These are phyloP conservation scores for Heliconius charithonia DNA, from an alignment of 2,888 invertebrate genomes.

Conservation along the genomic window DNA sequence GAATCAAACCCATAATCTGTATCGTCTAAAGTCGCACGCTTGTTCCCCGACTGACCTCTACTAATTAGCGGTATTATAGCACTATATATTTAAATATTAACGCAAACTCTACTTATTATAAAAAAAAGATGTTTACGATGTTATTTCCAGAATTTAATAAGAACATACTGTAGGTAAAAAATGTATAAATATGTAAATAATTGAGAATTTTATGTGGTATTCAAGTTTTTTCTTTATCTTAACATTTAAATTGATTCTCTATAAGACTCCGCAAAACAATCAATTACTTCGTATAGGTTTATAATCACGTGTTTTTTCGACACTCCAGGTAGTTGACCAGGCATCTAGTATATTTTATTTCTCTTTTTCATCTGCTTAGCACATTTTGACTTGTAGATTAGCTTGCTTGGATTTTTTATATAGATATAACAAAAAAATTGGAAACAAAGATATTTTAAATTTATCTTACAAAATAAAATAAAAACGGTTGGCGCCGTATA, in stretches of 20 bases:
- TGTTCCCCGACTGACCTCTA: too few species aligned
- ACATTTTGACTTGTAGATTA: constrained; percentile 13
- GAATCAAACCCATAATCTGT: too few species aligned
- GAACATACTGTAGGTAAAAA: not conserved
- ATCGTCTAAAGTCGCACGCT: too few species aligned
- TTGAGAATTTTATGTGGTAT: not conserved
- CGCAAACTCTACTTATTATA: not conserved
- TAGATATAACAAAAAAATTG: not conserved
- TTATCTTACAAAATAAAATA: not conserved
- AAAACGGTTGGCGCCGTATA: not conserved
- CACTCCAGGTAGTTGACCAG: not conserved
- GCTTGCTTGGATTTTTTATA: not conserved
- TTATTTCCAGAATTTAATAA: constrained; percentile 1
- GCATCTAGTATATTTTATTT: not conserved
- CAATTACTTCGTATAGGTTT: not conserved
- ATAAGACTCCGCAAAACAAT: constrained; percentile 2
- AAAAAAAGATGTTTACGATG: not conserved
- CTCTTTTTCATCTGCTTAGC: not conserved
- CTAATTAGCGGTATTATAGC: not conserved
- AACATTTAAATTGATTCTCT: not conserved
- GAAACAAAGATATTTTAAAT: not conserved
- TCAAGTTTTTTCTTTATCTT: not conserved
- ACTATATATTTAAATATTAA: not conserved
- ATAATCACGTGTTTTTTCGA: not conserved
- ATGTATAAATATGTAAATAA: constrained; percentile 2